Evolutionary conservation across 2,888 invertebrate genomes (phyloP), one percentile per base, ranked within the genome.

Genomic region (Hipparchia semele): DNA sequence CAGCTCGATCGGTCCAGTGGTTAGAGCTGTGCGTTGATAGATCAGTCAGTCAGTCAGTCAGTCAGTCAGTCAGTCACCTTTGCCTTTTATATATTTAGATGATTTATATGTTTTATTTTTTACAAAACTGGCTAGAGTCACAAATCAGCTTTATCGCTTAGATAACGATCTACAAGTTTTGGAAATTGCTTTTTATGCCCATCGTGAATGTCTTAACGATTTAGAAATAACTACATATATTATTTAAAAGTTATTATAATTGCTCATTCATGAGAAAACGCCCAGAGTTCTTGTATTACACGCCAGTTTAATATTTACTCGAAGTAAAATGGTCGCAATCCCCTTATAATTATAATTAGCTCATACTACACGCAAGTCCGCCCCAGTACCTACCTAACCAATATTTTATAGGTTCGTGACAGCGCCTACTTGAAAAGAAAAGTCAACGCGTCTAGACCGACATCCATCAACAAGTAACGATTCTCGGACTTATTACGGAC

Each of bases 401-500:
- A 78, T 78, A 79, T 79, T 80, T 76, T 75, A 78, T 78, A 75
- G 68, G 80, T 88, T 90, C 91, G 89, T 91, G 90, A 89, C 89
- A 89, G 56, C 45, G 85, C 82, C 87, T 87, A 88, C 84, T 85
- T 83, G 84, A 84, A 85, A 75, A 71, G 71, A 73, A 87, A 81
- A 80, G 78, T 80, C 79, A 82, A 82, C 80, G 79, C 75, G 91
- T 91, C 91, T 90, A 91, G 91, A 91, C 90, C 83, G 78, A 64
- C 70, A 72, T 78, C 76, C 76, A 89, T 91, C 87, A 90, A 92
- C 92, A 90, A 87, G 81, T 90, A 88, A 92, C 85, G 80, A 86
- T 87, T 86, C 82, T 78, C 79, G 83, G 9, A 82, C 82, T 76
- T 87, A 85, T 87, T 89, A 86, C 83, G 81, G 62, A 58, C 60